Percentiles rank a stretch among this genome's conserved stretches.
Conservation (phyloP, 1,140 invertebrate genomes). For the Heliconius nattereri region DNA sequence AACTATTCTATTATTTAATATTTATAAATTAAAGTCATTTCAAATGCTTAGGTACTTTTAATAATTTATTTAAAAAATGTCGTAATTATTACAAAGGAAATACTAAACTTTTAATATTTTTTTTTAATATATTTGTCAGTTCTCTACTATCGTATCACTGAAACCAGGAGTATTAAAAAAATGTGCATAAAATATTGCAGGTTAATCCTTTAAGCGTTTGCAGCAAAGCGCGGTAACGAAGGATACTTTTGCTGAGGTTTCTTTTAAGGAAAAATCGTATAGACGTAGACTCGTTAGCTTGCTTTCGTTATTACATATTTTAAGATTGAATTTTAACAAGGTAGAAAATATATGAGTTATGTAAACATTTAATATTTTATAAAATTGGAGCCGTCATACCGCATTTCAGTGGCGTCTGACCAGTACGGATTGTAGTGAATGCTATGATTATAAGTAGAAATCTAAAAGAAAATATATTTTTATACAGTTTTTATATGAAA, state of each 20-base stretch:
- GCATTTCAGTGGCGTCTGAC: not conserved
- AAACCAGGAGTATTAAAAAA: conserved; percentile 7
- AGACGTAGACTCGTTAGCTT: conserved; percentile 9
- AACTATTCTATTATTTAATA: not conserved
- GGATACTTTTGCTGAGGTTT: conserved; percentile 10
- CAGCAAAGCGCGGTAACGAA: conserved; percentile 12
- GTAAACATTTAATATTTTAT: conserved; percentile 15
- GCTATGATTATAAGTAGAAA: not conserved
- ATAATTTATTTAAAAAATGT: not conserved
- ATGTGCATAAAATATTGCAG: conserved; percentile 7
- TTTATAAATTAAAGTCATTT: not conserved
- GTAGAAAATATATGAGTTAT: not conserved
- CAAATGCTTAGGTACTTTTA: too few relatives aligned
- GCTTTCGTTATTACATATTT: conserved; percentile 9
- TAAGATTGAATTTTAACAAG: not conserved
- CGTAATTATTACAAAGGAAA: not conserved
- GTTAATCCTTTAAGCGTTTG: conserved; percentile 9
- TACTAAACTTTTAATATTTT: not conserved
- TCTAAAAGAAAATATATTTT: not conserved
- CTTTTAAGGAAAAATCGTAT: conserved; percentile 13
- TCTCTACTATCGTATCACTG: not conserved
- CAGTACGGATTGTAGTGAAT: too few relatives aligned
- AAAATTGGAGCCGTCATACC: not conserved
- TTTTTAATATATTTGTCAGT: not conserved
- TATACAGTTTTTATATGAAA: too few relatives aligned